Base-by-base conservation (phyloP, 2,888 invertebrate species). In the Rotaria socialis region DNA sequence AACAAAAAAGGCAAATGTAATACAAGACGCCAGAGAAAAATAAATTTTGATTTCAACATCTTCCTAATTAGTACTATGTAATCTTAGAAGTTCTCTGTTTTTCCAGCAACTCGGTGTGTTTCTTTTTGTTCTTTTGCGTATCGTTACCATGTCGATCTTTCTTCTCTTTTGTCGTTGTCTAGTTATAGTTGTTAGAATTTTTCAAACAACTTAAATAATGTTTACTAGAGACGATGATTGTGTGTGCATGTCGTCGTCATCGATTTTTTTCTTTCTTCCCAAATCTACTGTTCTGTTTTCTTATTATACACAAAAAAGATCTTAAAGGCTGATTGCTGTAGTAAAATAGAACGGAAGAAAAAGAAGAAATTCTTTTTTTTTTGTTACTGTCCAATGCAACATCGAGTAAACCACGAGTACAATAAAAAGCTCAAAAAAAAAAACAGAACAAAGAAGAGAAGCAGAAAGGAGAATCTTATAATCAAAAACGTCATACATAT, bases 211-310 rank as follows among this genome's bases (percentile, higher is more conserved):
- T 10, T 60, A 60, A 60, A 60, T 60, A 35, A 35, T 67, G 67
- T 67, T 67, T 67, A 67, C 67, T 67, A 67, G 67, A 67, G 67
- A 67, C 67, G 67, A 67, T 67, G 35, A 19, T 67, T 67, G 67
- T 67, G 35, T 67, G 67, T 67, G 67, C 67, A 67, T 11, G 19
- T 67, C 67, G 67, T 67, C 67, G 67, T 67, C 67, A 67, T 67
- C 67, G 67, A 27, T 67, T 67, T 67, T 67, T 67, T 27, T 67
- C 35, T 67, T 67, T 67, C 67, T 16, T 14, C 35, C 35, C 67
- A 35, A 67, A 11, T 67, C 67, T 0, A 67, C 67, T 67, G 67
- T 67, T 67, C 67, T 67, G 35, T 67, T 67, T 67, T 67, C 35
- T 67, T 19, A 11, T 10, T 35, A 16, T 6, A 27, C 16, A 4